These are phyloP conservation scores for Hyppa rectilinea DNA, from an alignment of 2,888 invertebrate genomes.

Conservation along the genomic window DNA sequence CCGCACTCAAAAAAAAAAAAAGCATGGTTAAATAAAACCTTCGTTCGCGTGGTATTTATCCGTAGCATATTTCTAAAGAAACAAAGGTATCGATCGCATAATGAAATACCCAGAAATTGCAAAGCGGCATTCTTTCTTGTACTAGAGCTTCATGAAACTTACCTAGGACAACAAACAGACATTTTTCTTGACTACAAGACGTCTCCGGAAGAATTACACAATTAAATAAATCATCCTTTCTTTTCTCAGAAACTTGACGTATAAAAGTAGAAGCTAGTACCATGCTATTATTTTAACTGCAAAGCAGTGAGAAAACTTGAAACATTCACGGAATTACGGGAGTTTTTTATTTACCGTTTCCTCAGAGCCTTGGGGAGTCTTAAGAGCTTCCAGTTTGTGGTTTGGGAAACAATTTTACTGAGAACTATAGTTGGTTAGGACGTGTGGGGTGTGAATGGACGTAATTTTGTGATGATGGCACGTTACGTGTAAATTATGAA, in stretches of 20 bases:
- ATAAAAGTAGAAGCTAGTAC: conserved; percentile 43
- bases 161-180: conserved; percentile 45
- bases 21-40: too few species aligned
- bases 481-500: conserved; percentile 24
- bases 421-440: conserved; percentile 34
- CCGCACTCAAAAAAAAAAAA: too few species aligned
- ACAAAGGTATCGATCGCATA: neutral
- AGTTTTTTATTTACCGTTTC: conserved; percentile 66
- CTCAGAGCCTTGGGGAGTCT: conserved; percentile 40
- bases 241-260: conserved; percentile 49
- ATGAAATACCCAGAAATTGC: conserved; percentile 1
- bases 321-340: conserved; percentile 58
- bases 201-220: conserved; percentile 57
- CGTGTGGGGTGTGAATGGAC: conserved; percentile 30
- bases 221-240: conserved; percentile 61
- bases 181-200: conserved; percentile 44
- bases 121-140: neutral
- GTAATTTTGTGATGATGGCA: conserved; percentile 41
- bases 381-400: conserved; percentile 49
- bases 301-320: conserved; percentile 57
- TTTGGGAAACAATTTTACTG: conserved; percentile 48
- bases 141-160: conserved; percentile 18
- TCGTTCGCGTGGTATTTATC: neutral
- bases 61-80: neutral
- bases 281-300: conserved; percentile 56